A percentile compares a stretch with the other conserved stretches of the same genome.
phyloP scores from a whole-genome alignment of 2,888 invertebrate species.

The Osmoderma eremita region DNA sequence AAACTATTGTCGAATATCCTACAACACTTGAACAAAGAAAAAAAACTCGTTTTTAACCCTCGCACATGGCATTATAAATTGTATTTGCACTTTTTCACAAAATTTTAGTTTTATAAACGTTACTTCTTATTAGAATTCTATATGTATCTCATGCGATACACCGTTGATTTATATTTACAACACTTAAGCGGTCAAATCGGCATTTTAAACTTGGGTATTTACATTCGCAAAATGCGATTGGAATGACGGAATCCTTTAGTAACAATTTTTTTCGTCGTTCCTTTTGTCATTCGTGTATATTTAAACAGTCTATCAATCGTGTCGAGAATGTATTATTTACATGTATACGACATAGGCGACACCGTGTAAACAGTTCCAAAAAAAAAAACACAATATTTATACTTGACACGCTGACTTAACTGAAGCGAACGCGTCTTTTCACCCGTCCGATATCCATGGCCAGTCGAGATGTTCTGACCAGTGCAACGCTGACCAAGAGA shows the following conservation, averaged over 20 bases:
- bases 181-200: neutral
- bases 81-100: neutral
- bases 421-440: constrained; percentile 48
- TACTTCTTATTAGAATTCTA: constrained; percentile 1
- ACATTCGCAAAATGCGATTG: too few relatives aligned
- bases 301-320: neutral
- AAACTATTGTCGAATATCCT: constrained; percentile 17
- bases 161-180: constrained; percentile 6
- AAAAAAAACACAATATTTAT: constrained; percentile 36
- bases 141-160: neutral
- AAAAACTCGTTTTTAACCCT: neutral
- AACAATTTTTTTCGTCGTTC: too few relatives aligned
- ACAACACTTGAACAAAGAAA: neutral
- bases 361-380: constrained; percentile 40
- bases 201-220: too few relatives aligned
- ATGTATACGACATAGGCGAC: constrained; percentile 7
- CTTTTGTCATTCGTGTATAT: neutral
- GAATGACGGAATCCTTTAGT: too few relatives aligned
- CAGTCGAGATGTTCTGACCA: constrained; percentile 63
- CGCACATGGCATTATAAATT: too few relatives aligned
- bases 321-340: neutral
- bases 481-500: constrained; percentile 63
- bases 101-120: too few relatives aligned
- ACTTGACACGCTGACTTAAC: constrained; percentile 29
- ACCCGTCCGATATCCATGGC: constrained; percentile 61